Evolutionary conservation across 2,888 invertebrate genomes (phyloP), one percentile per base, ranked within the genome.

Genomic region (Agrenia bidenticulata): DNA sequence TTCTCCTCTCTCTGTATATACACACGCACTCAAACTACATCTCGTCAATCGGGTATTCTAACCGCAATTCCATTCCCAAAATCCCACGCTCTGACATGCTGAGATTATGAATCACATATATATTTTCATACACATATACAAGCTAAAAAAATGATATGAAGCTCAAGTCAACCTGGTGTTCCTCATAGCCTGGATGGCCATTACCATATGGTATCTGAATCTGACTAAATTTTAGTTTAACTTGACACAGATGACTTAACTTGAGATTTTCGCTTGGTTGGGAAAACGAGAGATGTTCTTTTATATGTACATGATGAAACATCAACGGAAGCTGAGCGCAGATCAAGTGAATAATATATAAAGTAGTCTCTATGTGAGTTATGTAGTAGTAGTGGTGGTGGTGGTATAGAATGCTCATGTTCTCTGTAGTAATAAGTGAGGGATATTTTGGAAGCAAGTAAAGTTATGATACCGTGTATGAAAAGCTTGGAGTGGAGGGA

Each of bases 401-500:
- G n/a, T n/a, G n/a, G n/a, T n/a, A n/a, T n/a, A n/a, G n/a, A n/a
- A 19, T 45, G 19, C 15, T 15, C 19, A 19, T 45, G n/a, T 45
- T 17, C 45, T n/a, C n/a, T n/a, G n/a, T n/a, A n/a, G n/a, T n/a
- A n/a, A n/a, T n/a, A 17, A 45, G 15, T 45, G n/a, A n/a, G 5
- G 15, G 5, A 5, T 45, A 15, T 15, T 19, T 15, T 9, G 45
- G 45, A 5, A 17, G 45, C 5, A 45, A n/a, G n/a, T 4, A n/a
- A 45, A 45, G n/a, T 45, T 45, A 45, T 45, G 19, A 17, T 45
- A 45, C 15, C 27, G 27, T 27, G 51, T 27, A 55, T 60, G 59
- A 50, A 60, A 17, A 17, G 39, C 32, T 17, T 59, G 63, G 49
- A 53, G 66, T 50, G 62, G 59, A 62, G 53, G 37, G 58, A 51